Percentiles rank a stretch among this genome's conserved stretches.
Evolutionary conservation across 2,888 invertebrate genomes (phyloP).

Genomic region (Rhimphoctona megacephalus): DNA sequence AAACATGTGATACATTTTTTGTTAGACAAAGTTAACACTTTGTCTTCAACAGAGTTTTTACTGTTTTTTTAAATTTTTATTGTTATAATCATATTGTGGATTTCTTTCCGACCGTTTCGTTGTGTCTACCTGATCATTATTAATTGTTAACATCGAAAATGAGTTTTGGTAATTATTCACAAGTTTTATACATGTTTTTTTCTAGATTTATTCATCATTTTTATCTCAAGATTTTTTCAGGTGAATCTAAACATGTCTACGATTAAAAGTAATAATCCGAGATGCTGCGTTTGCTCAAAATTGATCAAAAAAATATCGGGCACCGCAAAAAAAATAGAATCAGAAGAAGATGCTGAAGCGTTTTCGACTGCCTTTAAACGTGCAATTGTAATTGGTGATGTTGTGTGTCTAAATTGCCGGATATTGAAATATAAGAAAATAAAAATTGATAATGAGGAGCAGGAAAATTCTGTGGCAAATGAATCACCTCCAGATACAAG

Average conservation of each 20-base stretch:
- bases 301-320: background rate
- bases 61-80: no score
- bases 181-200: no score
- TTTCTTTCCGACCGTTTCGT: no score
- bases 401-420: constrained; percentile 41
- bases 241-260: background rate
- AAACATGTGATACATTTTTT: no score
- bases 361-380: constrained; percentile 47
- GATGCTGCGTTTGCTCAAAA: background rate
- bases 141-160: no score
- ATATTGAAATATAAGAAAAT: constrained; percentile 50
- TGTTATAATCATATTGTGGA: no score
- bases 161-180: no score
- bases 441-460: constrained; percentile 23
- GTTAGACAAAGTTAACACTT: no score
- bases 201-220: no score
- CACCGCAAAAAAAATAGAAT: background rate
- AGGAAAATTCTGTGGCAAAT: background rate
- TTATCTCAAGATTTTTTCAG: no score
- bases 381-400: constrained; percentile 52
- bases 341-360: constrained; percentile 40
- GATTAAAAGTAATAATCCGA: background rate
- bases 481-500: background rate
- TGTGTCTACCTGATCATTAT: no score
- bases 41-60: no score